Evolutionary conservation across 2,888 invertebrate genomes (phyloP).

Genomic region (Papilio demoleus): DNA sequence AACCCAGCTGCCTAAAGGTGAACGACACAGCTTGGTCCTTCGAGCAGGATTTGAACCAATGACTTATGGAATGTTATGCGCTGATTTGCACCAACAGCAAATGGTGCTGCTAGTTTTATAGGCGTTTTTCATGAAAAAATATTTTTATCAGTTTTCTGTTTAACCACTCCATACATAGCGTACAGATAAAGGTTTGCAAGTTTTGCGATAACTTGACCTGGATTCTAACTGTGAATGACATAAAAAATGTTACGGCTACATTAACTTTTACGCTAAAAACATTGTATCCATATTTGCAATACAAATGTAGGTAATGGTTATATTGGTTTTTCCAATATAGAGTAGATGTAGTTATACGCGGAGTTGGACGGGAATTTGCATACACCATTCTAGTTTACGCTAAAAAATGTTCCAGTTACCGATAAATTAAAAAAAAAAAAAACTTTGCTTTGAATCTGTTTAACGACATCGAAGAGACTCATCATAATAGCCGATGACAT

Average conservation of each 20-base stretch:
- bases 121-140: neutral
- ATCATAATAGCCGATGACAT: too few species aligned
- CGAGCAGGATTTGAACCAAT: neutral
- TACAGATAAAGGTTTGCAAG: constrained; percentile 26
- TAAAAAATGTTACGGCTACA: constrained; percentile 15
- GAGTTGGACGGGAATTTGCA: constrained; percentile 2
- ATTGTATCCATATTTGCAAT: constrained; percentile 2
- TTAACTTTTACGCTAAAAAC: constrained; percentile 9
- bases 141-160: neutral
- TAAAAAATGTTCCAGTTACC: neutral
- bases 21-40: too few species aligned
- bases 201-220: constrained; percentile 26
- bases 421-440: neutral
- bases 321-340: neutral
- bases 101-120: neutral
- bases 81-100: too few species aligned
- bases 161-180: constrained; percentile 1
- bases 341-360: too few species aligned
- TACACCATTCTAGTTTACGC: neutral
- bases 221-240: constrained; percentile 14
- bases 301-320: neutral
- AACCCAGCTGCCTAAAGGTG: too few species aligned
- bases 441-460: too few species aligned
- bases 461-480: too few species aligned
- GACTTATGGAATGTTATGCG: too few species aligned